Evolutionary conservation across 2,888 invertebrate genomes (phyloP).

Genomic region (Agonopterix subpropinquella): DNA sequence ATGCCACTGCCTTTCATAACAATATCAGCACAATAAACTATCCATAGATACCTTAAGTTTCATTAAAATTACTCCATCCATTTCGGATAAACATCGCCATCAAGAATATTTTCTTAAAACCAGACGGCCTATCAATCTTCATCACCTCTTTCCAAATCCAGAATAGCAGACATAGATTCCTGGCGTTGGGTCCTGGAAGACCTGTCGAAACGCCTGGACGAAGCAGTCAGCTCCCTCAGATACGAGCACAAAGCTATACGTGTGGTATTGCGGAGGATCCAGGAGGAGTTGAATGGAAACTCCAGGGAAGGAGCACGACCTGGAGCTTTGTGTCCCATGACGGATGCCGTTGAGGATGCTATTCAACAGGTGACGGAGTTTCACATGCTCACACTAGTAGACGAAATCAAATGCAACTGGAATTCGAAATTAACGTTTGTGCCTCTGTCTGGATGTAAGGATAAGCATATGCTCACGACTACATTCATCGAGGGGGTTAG

Average conservation of each 20-base stretch:
- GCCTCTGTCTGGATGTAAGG: too few relatives aligned
- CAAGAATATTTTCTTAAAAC: too few relatives aligned
- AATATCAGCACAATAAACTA: too few relatives aligned
- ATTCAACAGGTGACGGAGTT: conserved; percentile 39
- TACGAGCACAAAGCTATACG: conserved; percentile 51
- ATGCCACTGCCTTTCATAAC: too few relatives aligned
- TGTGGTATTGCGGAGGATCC: conserved; percentile 45
- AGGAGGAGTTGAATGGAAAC: conserved; percentile 37
- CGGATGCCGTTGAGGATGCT: conserved; percentile 50
- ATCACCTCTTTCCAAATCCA: conserved; percentile 12
- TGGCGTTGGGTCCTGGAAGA: conserved; percentile 65
- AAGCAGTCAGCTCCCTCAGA: conserved; percentile 34
- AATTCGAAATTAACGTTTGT: too few relatives aligned
- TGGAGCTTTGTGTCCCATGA: conserved; percentile 41
- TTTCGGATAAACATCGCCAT: too few relatives aligned
- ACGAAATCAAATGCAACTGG: too few relatives aligned
- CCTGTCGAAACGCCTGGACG: conserved; percentile 45
- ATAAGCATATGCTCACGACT: too few relatives aligned
- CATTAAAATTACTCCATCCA: too few relatives aligned
- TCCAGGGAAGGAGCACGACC: conserved; percentile 37
- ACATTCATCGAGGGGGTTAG: too few relatives aligned
- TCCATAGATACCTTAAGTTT: too few relatives aligned
- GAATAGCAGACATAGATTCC: conserved; percentile 57
- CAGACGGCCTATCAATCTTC: too few relatives aligned
- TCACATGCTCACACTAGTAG: neutral